Percentiles rank a stretch among this genome's conserved stretches.
Conservation (phyloP, 2,113 vertebrate species). For the Misgurnus anguillicaudatus region DNA sequence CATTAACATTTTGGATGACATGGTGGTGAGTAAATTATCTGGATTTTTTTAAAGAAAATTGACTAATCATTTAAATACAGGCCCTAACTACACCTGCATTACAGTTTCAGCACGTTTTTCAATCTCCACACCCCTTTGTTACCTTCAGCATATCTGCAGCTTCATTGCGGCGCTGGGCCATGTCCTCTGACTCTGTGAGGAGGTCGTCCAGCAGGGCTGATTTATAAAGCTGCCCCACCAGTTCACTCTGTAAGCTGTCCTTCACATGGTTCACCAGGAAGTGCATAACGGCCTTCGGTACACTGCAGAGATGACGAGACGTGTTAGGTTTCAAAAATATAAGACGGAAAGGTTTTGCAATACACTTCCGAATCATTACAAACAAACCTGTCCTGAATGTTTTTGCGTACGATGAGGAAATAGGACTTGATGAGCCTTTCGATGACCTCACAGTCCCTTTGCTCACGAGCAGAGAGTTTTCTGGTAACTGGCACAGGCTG, state of each 20-base stretch:
- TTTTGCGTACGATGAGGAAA: constrained; percentile 97
- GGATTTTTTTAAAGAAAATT: no score
- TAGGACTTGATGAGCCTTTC: constrained; percentile 98
- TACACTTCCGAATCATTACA: no score
- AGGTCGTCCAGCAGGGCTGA: constrained; percentile 88
- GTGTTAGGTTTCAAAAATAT: neutral
- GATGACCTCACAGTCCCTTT: constrained; percentile 97
- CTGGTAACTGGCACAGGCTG: constrained; percentile 96
- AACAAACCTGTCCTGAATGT: constrained; percentile 95
- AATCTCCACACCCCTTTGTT: neutral
- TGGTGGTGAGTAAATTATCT: no score
- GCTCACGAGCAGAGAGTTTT: constrained; percentile 93
- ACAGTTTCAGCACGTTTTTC: no score
- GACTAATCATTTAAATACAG: no score
- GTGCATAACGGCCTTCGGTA: constrained; percentile 99
- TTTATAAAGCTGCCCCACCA: constrained; percentile 97
- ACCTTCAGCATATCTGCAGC: constrained; percentile 98
- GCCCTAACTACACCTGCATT: no score
- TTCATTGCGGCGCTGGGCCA: constrained; percentile 96
- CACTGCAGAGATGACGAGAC: constrained; percentile 70
- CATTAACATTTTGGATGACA: no score
- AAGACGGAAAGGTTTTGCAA: no score
- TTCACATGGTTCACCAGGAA: constrained; percentile 98
- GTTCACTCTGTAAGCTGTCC: constrained; percentile 95
- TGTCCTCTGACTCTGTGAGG: constrained; percentile 97